These are phyloP conservation scores for Homarus americanus DNA, from an alignment of 1,140 invertebrate genomes.

Conservation along the genomic window DNA sequence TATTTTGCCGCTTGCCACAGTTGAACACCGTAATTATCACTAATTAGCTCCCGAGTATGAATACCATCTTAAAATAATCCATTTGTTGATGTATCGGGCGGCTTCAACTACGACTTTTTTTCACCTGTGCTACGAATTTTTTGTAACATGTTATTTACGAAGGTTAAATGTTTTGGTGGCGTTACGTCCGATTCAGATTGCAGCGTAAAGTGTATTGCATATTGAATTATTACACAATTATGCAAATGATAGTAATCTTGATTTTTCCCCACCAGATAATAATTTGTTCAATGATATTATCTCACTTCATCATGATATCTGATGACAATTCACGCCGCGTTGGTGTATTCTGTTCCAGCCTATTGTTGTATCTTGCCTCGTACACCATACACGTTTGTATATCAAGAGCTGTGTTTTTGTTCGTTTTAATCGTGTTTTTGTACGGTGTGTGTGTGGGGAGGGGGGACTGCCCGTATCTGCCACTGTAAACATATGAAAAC, in stretches of 20 bases:
- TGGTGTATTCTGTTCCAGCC: not conserved
- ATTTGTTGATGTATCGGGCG: not conserved
- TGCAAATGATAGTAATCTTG: slow-evolving; percentile 45
- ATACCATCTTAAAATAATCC: slow-evolving; percentile 16
- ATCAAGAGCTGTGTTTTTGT: too few species aligned
- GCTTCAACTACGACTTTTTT: too few species aligned
- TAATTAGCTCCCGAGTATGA: slow-evolving; percentile 28
- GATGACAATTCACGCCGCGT: not conserved
- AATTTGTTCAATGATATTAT: slow-evolving; percentile 23
- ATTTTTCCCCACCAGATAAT: not conserved
- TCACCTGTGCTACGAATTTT: too few species aligned
- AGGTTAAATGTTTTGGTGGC: too few species aligned
- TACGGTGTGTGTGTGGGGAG: too few species aligned
- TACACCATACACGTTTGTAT: too few species aligned
- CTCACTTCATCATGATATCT: not conserved
- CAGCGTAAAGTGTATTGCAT: not conserved
- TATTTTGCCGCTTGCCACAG: slow-evolving; percentile 45
- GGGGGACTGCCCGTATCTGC: too few species aligned
- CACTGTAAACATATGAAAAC: too few species aligned
- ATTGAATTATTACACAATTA: slow-evolving; percentile 40
- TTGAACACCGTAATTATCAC: slow-evolving; percentile 44
- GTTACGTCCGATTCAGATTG: not conserved
- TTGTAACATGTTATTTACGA: too few species aligned
- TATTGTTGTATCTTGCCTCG: too few species aligned
- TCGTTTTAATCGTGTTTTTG: too few species aligned